Evolutionary conservation across 2,888 invertebrate species (phyloP).

Genomic region (Meliscaeva auricollis): DNA sequence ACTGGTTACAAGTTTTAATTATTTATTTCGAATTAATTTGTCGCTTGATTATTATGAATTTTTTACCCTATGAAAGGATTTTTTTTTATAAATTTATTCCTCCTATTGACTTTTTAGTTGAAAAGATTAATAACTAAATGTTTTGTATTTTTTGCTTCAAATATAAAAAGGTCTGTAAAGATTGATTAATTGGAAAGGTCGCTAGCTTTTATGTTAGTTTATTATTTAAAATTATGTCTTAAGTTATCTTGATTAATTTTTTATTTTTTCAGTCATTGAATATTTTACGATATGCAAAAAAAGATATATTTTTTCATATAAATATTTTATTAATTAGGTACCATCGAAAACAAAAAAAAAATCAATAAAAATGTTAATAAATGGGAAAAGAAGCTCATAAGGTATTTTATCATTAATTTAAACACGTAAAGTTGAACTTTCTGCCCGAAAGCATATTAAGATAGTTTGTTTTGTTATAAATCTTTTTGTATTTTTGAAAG

Average conservation of each 20-base stretch:
- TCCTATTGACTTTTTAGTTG: constrained; percentile 23
- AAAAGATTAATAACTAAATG: constrained; percentile 1
- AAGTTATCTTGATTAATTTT: not conserved
- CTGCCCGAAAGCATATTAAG: constrained; percentile 22
- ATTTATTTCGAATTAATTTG: constrained; percentile 9
- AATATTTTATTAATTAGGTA: constrained; percentile 29
- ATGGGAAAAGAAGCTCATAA: constrained; percentile 10
- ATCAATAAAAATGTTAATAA: constrained; percentile 16
- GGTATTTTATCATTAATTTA: constrained; percentile 28
- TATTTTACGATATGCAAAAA: not conserved
- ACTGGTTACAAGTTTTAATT: constrained; percentile 2
- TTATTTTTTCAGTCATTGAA: not conserved
- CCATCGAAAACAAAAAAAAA: constrained; percentile 1
- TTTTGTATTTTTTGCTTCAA: not conserved
- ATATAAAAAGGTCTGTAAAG: not conserved
- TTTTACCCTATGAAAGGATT: not conserved
- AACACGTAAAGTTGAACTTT: constrained; percentile 31
- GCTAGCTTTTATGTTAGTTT: constrained; percentile 22
- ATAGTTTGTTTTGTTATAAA: constrained; percentile 16
- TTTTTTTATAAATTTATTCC: constrained; percentile 34
- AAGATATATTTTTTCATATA: not conserved
- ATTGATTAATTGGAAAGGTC: constrained; percentile 40
- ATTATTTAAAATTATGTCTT: constrained; percentile 24
- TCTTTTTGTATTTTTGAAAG: not conserved
- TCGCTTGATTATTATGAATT: not conserved